A percentile compares a stretch with the other conserved stretches of the same genome.
Evolutionary conservation across 2,797 vertebrate genomes (phyloP).

Genomic region (Fringilla coelebs): DNA sequence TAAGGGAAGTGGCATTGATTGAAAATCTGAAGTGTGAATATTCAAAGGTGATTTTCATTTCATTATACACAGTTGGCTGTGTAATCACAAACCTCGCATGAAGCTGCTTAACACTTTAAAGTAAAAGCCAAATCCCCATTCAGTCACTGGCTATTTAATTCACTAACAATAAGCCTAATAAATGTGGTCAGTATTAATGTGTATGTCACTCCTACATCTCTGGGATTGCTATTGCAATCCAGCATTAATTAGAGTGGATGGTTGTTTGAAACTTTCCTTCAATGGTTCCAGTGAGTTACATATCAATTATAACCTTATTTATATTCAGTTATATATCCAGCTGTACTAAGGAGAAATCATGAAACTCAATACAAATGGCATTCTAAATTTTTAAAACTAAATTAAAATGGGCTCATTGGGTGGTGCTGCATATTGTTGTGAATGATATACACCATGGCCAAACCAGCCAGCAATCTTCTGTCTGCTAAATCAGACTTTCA

Average conservation of each 20-base stretch:
- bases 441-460: neutral
- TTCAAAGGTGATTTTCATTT: neutral
- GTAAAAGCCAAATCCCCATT: constrained; percentile 22
- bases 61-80: neutral
- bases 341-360: constrained; percentile 4
- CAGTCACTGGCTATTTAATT: constrained; percentile 9
- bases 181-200: constrained; percentile 23
- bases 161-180: constrained; percentile 7
- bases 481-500: neutral
- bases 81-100: neutral
- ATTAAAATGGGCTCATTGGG: constrained; percentile 22
- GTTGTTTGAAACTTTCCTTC: constrained; percentile 28
- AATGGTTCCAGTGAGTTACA: neutral
- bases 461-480: neutral
- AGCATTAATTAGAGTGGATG: neutral
- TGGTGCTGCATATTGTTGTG: neutral
- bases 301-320: constrained; percentile 32
- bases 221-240: neutral
- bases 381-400: constrained; percentile 1
- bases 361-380: neutral
- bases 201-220: neutral
- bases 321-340: neutral
- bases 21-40: neutral
- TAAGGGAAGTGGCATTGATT: neutral
- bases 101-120: neutral